Conservation (phyloP, 2,888 invertebrate genomes). For the Parnassius mnemosyne region DNA sequence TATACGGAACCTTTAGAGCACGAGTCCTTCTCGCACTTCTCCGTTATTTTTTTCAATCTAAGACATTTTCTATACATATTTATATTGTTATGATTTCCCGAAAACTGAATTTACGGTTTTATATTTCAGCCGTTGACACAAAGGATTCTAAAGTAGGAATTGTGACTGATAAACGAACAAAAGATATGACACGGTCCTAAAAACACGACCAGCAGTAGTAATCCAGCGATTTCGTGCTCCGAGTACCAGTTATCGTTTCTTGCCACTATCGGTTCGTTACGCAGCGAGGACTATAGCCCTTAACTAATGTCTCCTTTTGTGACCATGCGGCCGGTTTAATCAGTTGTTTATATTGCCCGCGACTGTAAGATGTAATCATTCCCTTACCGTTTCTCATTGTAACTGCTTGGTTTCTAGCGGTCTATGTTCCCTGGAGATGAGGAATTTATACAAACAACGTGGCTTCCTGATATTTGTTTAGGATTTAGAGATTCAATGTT, state of each 20-base stretch:
- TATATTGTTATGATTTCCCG: background rate
- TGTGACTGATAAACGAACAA: slow-evolving; percentile 46
- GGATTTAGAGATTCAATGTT: slow-evolving; percentile 73
- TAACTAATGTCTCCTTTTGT: slow-evolving; percentile 79
- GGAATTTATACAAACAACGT: slow-evolving; percentile 52
- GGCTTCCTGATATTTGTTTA: slow-evolving; percentile 66
- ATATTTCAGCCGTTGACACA: slow-evolving; percentile 30
- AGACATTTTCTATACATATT: background rate
- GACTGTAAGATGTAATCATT: slow-evolving; percentile 72
- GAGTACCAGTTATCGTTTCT: slow-evolving; percentile 70
- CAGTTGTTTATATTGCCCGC: slow-evolving; percentile 76
- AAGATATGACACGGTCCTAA: slow-evolving; percentile 38
- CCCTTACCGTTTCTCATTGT: slow-evolving; percentile 75
- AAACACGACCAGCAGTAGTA: slow-evolving; percentile 41
- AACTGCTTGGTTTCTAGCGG: slow-evolving; percentile 47
- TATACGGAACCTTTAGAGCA: too few species aligned
- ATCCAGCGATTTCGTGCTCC: slow-evolving; percentile 44
- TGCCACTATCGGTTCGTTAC: slow-evolving; percentile 68
- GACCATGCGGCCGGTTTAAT: slow-evolving; percentile 69
- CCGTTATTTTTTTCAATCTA: too few species aligned
- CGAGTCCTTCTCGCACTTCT: too few species aligned
- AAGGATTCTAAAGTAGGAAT: slow-evolving; percentile 37
- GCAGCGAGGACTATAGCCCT: slow-evolving; percentile 54
- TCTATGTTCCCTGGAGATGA: slow-evolving; percentile 48
- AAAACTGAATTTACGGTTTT: slow-evolving; percentile 30